Evolutionary conservation across 64 coral and sea anemone genomes (phyloP).

Genomic region (Anthopleura sola): DNA sequence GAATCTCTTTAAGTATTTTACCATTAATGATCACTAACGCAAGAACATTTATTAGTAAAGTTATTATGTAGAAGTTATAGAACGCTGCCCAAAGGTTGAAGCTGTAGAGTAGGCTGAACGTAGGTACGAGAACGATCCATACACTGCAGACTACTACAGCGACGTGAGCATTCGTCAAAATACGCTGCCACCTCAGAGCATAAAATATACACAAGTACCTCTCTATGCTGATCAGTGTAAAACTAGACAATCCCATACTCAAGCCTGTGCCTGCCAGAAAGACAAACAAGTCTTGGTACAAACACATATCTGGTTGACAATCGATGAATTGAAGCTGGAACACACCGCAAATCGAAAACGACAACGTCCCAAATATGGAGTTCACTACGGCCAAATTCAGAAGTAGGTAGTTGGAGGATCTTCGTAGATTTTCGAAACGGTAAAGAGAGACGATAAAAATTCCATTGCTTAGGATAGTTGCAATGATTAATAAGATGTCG

Average conservation of each 20-base stretch:
- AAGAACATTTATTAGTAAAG: background rate
- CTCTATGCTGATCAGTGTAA: background rate
- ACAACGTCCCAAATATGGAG: background rate
- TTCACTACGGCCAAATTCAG: background rate
- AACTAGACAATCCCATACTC: background rate
- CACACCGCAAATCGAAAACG: background rate
- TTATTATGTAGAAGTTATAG: background rate
- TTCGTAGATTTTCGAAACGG: background rate
- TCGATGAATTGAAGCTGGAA: background rate
- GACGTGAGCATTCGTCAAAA: background rate
- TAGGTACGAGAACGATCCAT: background rate
- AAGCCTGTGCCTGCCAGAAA: background rate
- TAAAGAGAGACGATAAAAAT: background rate
- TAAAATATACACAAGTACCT: conserved; percentile 11
- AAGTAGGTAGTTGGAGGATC: background rate
- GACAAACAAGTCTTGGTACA: background rate
- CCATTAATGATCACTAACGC: background rate
- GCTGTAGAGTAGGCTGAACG: background rate
- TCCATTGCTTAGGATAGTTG: background rate
- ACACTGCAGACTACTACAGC: background rate
- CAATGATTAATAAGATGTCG: background rate
- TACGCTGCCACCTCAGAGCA: background rate
- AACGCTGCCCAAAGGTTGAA: background rate
- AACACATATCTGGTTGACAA: background rate
- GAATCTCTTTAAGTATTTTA: background rate